These are phyloP conservation scores for Aotus griseimembra DNA, from an alignment of 2,797 vertebrate species.

Conservation along the genomic window DNA sequence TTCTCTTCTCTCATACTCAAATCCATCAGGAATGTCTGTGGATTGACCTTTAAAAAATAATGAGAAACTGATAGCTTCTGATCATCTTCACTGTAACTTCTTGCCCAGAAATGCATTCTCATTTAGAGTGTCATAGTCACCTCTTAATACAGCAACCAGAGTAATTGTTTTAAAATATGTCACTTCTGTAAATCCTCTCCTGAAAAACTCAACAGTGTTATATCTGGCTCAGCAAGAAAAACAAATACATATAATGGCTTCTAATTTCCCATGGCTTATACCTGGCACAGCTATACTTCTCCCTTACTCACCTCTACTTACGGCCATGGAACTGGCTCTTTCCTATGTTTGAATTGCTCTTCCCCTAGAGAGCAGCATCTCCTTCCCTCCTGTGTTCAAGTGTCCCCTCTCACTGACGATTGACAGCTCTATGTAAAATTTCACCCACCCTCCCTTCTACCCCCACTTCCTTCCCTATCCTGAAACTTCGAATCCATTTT, in stretches of 20 bases:
- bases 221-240: neutral
- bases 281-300: neutral
- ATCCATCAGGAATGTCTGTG: neutral
- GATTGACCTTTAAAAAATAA: neutral
- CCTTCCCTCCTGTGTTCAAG: neutral
- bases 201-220: neutral
- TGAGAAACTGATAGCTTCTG: neutral
- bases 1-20: neutral
- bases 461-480: too few relatives aligned
- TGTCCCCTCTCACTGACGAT: neutral
- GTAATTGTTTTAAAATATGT: neutral
- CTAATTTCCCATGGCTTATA: neutral
- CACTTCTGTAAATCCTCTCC: neutral
- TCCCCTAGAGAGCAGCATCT: neutral
- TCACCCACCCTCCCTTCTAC: neutral
- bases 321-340: neutral
- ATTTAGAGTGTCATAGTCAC: neutral
- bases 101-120: neutral
- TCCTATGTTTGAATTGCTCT: neutral
- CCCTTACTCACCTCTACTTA: neutral
- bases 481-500: neutral
- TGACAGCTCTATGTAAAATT: neutral
- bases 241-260: neutral
- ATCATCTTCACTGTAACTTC: neutral
- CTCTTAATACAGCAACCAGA: neutral